These are phyloP conservation scores for Sturnira hondurensis DNA, from an alignment of 2,113 vertebrate species.

Conservation along the genomic window DNA sequence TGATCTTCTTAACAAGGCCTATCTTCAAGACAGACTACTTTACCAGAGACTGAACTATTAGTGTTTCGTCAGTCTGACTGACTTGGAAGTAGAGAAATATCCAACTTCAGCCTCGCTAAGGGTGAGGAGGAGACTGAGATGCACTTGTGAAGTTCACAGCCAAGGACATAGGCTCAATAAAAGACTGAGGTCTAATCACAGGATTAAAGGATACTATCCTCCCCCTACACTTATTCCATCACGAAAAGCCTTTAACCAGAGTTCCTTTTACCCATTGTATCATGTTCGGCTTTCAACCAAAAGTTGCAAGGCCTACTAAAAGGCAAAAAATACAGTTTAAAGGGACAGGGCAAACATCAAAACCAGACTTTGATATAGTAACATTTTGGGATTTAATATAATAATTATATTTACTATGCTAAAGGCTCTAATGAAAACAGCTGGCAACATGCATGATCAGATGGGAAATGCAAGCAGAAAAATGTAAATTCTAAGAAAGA, in stretches of 20 bases:
- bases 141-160: background rate
- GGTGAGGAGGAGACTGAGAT: background rate
- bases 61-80: background rate
- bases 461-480: background rate
- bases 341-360: background rate
- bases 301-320: background rate
- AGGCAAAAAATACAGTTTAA: background rate
- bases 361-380: background rate
- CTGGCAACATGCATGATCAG: background rate
- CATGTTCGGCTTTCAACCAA: background rate
- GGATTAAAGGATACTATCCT: background rate
- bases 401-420: background rate
- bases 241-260: background rate
- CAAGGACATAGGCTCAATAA: background rate
- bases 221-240: too few relatives aligned
- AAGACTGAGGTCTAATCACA: background rate
- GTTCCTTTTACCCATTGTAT: background rate
- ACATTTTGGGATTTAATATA: background rate
- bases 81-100: background rate
- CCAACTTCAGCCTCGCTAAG: background rate
- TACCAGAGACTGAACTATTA: background rate
- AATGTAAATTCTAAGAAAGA: background rate
- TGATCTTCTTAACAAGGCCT: background rate
- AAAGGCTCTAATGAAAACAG: background rate
- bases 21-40: background rate